Conservation (phyloP, 2,797 vertebrate genomes). For the Acanthurus tractus region DNA sequence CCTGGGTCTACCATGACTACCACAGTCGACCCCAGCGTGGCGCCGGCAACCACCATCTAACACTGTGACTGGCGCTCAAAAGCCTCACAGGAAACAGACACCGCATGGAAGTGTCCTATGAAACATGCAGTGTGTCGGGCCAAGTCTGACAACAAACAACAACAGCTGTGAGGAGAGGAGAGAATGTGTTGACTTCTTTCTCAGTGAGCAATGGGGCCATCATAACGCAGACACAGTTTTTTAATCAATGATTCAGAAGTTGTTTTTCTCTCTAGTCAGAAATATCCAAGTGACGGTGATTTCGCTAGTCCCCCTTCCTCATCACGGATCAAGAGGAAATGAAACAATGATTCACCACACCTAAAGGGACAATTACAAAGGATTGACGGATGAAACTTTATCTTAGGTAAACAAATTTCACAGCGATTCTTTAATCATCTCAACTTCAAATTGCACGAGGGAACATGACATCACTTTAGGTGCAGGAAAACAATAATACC, state of each 20-base stretch:
- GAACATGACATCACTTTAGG: conserved; percentile 45
- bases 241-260: conserved; percentile 62
- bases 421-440: conserved; percentile 54
- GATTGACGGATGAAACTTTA: conserved; percentile 49
- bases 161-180: conserved; percentile 67
- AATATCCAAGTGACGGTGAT: conserved; percentile 32
- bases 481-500: conserved; percentile 41
- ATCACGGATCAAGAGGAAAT: conserved; percentile 45
- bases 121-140: conserved; percentile 67
- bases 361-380: conserved; percentile 38
- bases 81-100: conserved; percentile 72
- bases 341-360: conserved; percentile 58
- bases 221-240: conserved; percentile 52
- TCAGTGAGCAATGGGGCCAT: conserved; percentile 48
- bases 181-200: conserved; percentile 58
- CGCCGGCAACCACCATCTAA: conserved; percentile 58
- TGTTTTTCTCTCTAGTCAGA: conserved; percentile 53
- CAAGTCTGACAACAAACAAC: conserved; percentile 76
- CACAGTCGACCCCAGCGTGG: conserved; percentile 61
- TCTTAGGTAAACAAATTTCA: conserved; percentile 50
- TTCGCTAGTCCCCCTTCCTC: conserved; percentile 44
- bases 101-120: conserved; percentile 69
- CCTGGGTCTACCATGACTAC: conserved; percentile 81
- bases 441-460: conserved; percentile 43
- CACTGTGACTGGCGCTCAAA: conserved; percentile 46